These are phyloP conservation scores for Palythoa heliodiscus DNA, from an alignment of 92 coral and sea anemone species.

Conservation along the genomic window DNA sequence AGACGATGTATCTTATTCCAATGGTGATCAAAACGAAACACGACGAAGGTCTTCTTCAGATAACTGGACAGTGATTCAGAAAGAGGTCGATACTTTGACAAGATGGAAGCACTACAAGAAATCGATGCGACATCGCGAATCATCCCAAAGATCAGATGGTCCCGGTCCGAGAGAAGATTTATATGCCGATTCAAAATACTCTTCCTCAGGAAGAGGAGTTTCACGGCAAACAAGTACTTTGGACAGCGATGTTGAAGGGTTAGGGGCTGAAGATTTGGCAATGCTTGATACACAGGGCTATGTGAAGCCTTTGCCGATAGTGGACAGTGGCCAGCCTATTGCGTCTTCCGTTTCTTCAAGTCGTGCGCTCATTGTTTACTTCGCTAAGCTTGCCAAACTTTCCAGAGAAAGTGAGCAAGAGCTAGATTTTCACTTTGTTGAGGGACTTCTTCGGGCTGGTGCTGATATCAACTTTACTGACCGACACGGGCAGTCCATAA, in stretches of 20 bases:
- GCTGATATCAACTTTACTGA: conserved; percentile 93
- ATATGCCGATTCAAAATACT: background rate
- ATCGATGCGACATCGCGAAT: conserved; percentile 59
- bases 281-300: conserved; percentile 65
- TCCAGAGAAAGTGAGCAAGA: conserved; percentile 73
- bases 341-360: conserved; percentile 68
- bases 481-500: conserved; percentile 87
- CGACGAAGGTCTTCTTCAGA: conserved; percentile 34
- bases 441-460: conserved; percentile 72
- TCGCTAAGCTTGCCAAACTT: conserved; percentile 88
- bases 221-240: conserved; percentile 56
- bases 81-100: conserved; percentile 67
- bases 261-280: conserved; percentile 58
- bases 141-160: conserved; percentile 23
- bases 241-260: conserved; percentile 92
- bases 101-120: conserved; percentile 76
- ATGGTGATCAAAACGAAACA: conserved; percentile 25
- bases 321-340: conserved; percentile 42
- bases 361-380: conserved; percentile 89
- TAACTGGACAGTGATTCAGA: conserved; percentile 66
- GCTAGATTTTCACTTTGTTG: conserved; percentile 85
- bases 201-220: conserved; percentile 12
- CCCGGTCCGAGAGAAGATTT: conserved; percentile 48
- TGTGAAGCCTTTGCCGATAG: conserved; percentile 64
- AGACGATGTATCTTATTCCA: background rate